Percentiles rank a stretch among this genome's conserved stretches.
Evolutionary conservation across 2,797 vertebrate genomes (phyloP).

Genomic region (Anomalospiza imberbis): DNA sequence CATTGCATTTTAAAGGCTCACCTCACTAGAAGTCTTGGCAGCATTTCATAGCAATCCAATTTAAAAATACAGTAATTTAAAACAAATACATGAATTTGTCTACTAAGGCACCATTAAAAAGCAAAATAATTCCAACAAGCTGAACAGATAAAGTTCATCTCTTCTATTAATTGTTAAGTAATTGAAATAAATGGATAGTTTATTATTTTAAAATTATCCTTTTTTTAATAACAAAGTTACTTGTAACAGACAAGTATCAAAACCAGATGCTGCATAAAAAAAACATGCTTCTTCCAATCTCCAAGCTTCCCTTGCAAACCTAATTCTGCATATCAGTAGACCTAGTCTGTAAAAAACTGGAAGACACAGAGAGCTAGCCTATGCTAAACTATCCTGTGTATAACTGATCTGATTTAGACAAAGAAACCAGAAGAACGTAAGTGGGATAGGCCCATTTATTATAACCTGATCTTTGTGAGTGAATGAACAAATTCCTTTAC

Average conservation of each 20-base stretch:
- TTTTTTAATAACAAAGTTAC: not conserved
- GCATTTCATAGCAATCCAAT: not conserved
- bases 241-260: not conserved
- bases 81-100: not conserved
- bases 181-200: not conserved
- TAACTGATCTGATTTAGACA: not conserved
- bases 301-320: not conserved
- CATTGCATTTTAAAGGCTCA: not conserved
- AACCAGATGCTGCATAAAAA: not conserved
- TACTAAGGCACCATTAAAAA: not conserved
- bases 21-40: not conserved
- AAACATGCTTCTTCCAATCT: not conserved
- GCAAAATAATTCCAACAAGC: fast-evolving
- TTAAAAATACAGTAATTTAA: not conserved
- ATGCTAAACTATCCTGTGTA: not conserved
- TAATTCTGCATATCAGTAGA: not conserved
- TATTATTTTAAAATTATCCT: not conserved
- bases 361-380: not conserved
- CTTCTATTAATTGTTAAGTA: not conserved
- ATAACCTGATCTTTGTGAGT: not conserved
- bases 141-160: not conserved
- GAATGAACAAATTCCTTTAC: not conserved
- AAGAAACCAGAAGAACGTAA: not conserved
- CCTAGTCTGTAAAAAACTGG: not conserved
- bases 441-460: not conserved